Evolutionary conservation across 2,797 vertebrate species (phyloP).

Genomic region (Enteromius viviparus): DNA sequence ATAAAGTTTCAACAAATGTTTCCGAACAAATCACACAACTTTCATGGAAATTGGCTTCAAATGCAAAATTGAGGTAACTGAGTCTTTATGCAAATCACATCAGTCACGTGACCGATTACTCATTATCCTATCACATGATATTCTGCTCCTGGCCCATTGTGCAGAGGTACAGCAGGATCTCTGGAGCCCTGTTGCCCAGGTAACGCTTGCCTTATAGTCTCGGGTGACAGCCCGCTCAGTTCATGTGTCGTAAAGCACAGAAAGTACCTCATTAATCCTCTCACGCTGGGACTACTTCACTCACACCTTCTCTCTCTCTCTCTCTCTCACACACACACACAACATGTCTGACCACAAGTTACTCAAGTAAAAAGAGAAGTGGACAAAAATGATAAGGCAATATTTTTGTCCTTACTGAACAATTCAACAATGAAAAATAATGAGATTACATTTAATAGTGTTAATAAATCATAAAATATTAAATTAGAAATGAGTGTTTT

Average conservation of each 20-base stretch:
- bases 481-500: background rate
- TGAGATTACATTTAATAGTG: background rate
- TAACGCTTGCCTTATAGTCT: conserved; percentile 74
- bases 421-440: background rate
- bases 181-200: conserved; percentile 69
- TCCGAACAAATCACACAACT: background rate
- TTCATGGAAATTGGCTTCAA: background rate
- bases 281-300: conserved; percentile 61
- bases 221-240: conserved; percentile 71
- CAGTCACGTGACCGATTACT: conserved; percentile 31
- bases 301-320: conserved; percentile 2
- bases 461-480: background rate
- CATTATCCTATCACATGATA: conserved; percentile 47
- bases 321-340: background rate
- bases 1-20: background rate
- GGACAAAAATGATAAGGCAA: background rate
- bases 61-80: conserved; percentile 14
- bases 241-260: conserved; percentile 62
- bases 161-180: conserved; percentile 62
- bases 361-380: background rate
- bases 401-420: background rate
- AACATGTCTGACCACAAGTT: background rate
- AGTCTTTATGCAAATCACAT: background rate
- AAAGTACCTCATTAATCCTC: conserved; percentile 71
- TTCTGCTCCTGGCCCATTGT: conserved; percentile 50